Evolutionary conservation across 2,113 vertebrate species (phyloP).

Genomic region (Cariama cristata): DNA sequence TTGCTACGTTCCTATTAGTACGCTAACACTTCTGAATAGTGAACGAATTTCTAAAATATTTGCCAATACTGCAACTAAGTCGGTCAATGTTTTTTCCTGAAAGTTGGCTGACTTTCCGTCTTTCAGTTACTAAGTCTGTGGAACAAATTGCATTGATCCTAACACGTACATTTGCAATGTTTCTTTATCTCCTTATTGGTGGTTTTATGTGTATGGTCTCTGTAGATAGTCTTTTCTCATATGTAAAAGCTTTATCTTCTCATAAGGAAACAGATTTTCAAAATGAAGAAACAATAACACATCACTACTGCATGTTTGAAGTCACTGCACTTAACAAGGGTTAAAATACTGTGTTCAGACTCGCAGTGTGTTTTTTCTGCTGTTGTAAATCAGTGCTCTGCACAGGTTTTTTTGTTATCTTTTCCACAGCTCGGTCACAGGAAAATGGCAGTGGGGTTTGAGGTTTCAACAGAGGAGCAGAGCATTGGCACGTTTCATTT

Average conservation of each 20-base stretch:
- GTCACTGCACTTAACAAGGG: background rate
- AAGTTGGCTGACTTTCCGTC: background rate
- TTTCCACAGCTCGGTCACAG: background rate
- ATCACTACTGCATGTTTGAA: background rate
- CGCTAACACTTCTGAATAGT: background rate
- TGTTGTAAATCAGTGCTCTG: background rate
- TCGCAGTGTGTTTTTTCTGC: background rate
- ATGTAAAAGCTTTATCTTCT: background rate
- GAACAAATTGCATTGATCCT: background rate
- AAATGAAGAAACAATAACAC: background rate
- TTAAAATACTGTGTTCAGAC: background rate
- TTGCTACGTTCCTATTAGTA: background rate
- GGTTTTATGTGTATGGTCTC: background rate
- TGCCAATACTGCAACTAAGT: background rate
- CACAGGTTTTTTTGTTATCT: background rate
- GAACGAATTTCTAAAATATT: background rate
- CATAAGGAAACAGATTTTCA: background rate
- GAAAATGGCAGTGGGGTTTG: background rate
- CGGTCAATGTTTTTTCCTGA: background rate
- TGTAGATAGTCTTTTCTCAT: background rate
- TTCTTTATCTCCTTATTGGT: background rate
- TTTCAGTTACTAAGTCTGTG: background rate
- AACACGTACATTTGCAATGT: background rate
- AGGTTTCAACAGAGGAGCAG: background rate
- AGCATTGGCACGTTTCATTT: background rate